phyloP scores from a whole-genome alignment of 2,888 invertebrate species.

The Petrophora chlorosata region DNA sequence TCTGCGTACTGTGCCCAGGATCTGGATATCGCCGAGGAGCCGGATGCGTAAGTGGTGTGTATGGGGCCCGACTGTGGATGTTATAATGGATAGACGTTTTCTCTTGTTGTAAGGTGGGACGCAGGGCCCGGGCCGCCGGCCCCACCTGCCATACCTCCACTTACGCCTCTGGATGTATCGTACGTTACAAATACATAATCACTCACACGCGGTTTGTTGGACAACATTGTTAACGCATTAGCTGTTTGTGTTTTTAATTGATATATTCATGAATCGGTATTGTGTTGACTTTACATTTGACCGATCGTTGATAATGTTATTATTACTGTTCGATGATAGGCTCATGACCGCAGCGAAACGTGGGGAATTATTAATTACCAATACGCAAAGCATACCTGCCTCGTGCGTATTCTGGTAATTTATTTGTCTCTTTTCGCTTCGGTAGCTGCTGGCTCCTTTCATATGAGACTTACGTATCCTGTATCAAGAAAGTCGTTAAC shows the following conservation, averaged over 20 bases:
- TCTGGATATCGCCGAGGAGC: slow-evolving; percentile 55
- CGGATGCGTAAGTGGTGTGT: slow-evolving; percentile 81
- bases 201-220: slow-evolving; percentile 52
- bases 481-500: not conserved
- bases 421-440: not conserved
- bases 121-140: slow-evolving; percentile 82
- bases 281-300: slow-evolving; percentile 27
- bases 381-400: too few species aligned
- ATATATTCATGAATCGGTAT: slow-evolving; percentile 27
- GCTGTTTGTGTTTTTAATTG: slow-evolving; percentile 17
- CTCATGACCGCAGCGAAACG: not conserved
- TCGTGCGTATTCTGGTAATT: too few species aligned
- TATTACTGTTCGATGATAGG: not conserved
- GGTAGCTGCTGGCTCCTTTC: slow-evolving; percentile 1
- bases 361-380: not conserved
- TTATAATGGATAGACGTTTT: slow-evolving; percentile 77
- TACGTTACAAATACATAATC: slow-evolving; percentile 65
- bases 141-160: slow-evolving; percentile 84
- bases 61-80: slow-evolving; percentile 70
- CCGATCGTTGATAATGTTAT: not conserved
- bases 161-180: slow-evolving; percentile 85
- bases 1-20: slow-evolving; percentile 20
- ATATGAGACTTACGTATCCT: not conserved
- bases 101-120: slow-evolving; percentile 83
- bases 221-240: slow-evolving; percentile 52